A percentile compares a stretch with the other conserved stretches of the same genome.
Evolutionary conservation across 23 tunicate genomes (phyloP).

Genomic region (Styela plicata): DNA sequence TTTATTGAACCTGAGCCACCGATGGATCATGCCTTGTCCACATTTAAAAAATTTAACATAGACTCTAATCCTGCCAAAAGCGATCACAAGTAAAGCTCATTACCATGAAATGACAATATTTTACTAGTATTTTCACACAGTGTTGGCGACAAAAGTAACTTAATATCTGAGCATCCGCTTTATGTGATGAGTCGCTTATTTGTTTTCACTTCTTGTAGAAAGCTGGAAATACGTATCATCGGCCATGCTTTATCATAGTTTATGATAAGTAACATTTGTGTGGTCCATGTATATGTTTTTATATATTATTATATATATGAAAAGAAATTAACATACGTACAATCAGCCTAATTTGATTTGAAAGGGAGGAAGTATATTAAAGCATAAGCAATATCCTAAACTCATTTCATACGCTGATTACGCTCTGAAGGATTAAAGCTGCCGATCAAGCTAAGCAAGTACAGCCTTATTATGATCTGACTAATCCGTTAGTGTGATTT

Average conservation of each 20-base stretch:
- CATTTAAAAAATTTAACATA: no score
- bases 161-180: background rate
- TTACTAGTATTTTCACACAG: no score
- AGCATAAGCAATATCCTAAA: no score
- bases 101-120: no score
- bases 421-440: background rate
- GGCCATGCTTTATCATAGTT: background rate
- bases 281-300: no score
- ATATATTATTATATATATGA: no score
- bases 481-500: background rate
- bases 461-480: background rate
- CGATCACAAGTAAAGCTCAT: no score
- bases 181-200: background rate
- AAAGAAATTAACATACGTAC: background rate
- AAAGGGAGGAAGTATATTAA: background rate
- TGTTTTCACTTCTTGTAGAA: background rate
- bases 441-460: background rate
- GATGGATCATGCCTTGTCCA: no score
- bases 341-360: background rate
- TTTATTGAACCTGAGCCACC: no score
- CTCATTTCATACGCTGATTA: background rate
- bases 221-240: background rate
- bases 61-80: no score
- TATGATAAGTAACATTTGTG: no score
- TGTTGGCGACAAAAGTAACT: background rate